Percentiles rank a stretch among this genome's conserved stretches.
phyloP scores from a whole-genome alignment of 2,113 vertebrate species.

The Archocentrus centrarchus region DNA sequence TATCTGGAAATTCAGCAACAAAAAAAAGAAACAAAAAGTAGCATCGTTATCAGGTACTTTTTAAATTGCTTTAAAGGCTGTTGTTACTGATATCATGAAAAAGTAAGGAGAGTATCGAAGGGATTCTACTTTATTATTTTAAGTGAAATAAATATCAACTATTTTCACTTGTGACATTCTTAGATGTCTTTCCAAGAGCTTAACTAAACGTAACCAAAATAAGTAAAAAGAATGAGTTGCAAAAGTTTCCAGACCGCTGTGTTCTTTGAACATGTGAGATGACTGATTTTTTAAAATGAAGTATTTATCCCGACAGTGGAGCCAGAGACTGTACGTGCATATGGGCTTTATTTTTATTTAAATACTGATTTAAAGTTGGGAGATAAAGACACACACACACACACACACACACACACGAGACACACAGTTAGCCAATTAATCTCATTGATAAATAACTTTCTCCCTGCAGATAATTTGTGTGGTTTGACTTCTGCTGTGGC shows the following conservation, averaged over 20 bases:
- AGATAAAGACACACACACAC: not conserved
- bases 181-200: conserved; percentile 2
- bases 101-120: not conserved
- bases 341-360: not conserved
- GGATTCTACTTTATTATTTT: not conserved
- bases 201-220: not conserved
- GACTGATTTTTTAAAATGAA: not conserved
- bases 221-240: not conserved
- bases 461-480: conserved; percentile 38
- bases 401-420: not conserved
- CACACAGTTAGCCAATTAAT: conserved; percentile 30
- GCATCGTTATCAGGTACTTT: not conserved
- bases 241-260: not conserved
- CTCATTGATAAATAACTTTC: conserved; percentile 31
- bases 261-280: not conserved
- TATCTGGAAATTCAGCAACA: not conserved
- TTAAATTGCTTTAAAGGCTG: not conserved
- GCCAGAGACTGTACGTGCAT: not conserved
- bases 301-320: not conserved
- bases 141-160: not conserved
- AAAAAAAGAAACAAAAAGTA: not conserved
- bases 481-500: conserved; percentile 45
- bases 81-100: too few relatives aligned
- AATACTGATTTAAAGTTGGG: not conserved
- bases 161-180: not conserved